phyloP scores from a whole-genome alignment of 1,140 invertebrate species.

The Probaryconus sp. region DNA sequence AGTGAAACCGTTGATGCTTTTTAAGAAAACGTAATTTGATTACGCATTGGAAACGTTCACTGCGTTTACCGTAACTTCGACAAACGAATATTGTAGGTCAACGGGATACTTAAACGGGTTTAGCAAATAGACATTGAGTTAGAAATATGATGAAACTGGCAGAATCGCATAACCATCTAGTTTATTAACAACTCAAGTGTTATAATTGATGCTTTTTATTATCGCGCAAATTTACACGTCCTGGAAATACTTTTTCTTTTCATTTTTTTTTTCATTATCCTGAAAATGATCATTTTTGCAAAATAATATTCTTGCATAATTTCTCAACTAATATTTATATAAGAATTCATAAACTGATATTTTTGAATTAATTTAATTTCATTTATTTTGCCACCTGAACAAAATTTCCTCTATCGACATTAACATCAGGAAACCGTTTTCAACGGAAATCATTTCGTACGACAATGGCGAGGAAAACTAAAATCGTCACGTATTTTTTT shows the following conservation, averaged over 20 bases:
- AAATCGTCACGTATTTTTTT: slow-evolving; percentile 29
- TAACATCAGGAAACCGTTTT: background rate
- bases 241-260: too few relatives aligned
- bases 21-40: slow-evolving; percentile 35
- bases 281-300: too few relatives aligned
- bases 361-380: too few relatives aligned
- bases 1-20: too few relatives aligned
- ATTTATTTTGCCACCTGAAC: too few relatives aligned
- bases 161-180: slow-evolving; percentile 8
- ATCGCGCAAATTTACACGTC: background rate
- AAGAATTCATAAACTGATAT: too few relatives aligned
- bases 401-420: too few relatives aligned
- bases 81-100: slow-evolving; percentile 12
- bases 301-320: too few relatives aligned
- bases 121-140: slow-evolving; percentile 24
- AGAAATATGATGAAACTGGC: slow-evolving; percentile 28
- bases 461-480: slow-evolving; percentile 42
- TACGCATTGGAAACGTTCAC: slow-evolving; percentile 29
- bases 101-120: slow-evolving; percentile 28
- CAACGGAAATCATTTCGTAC: slow-evolving; percentile 3
- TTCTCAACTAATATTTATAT: too few relatives aligned
- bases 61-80: slow-evolving; percentile 6
- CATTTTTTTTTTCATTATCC: too few relatives aligned
- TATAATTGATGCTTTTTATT: slow-evolving; percentile 8
- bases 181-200: slow-evolving; percentile 17